phyloP scores from a whole-genome alignment of 2,888 invertebrate genomes.

The Ichneumoninae sp. region DNA sequence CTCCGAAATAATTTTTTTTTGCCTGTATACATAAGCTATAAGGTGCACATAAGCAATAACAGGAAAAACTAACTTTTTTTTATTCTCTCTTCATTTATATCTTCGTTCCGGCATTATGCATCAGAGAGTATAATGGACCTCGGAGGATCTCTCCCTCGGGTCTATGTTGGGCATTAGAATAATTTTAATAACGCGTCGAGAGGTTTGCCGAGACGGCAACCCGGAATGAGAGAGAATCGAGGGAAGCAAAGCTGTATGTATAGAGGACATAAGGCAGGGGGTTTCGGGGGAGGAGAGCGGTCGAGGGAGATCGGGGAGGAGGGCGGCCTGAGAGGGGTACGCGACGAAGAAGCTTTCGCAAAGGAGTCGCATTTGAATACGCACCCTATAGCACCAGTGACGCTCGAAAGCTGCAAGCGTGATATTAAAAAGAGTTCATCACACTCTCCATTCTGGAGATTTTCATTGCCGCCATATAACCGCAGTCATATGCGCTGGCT shows the following conservation, averaged over 20 bases:
- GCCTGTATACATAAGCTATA: background rate
- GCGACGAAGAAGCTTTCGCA: conserved; percentile 38
- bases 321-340: background rate
- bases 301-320: background rate
- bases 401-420: conserved; percentile 65
- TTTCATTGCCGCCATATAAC: conserved; percentile 71
- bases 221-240: conserved; percentile 30
- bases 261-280: conserved; percentile 9
- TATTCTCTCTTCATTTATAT: conserved; percentile 34
- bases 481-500: background rate
- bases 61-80: conserved; percentile 6
- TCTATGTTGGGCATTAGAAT: conserved; percentile 74
- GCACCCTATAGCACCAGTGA: conserved; percentile 49
- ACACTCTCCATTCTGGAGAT: conserved; percentile 67
- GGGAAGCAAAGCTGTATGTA: conserved; percentile 35
- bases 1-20: background rate
- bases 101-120: conserved; percentile 29
- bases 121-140: conserved; percentile 45
- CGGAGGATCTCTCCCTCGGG: conserved; percentile 34
- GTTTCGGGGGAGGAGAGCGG: conserved; percentile 16
- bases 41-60: background rate
- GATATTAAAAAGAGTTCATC: conserved; percentile 77
- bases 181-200: conserved; percentile 79
- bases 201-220: conserved; percentile 51
- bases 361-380: conserved; percentile 71